Conservation (phyloP, 2,797 vertebrate genomes). For the Acomys russatus region DNA sequence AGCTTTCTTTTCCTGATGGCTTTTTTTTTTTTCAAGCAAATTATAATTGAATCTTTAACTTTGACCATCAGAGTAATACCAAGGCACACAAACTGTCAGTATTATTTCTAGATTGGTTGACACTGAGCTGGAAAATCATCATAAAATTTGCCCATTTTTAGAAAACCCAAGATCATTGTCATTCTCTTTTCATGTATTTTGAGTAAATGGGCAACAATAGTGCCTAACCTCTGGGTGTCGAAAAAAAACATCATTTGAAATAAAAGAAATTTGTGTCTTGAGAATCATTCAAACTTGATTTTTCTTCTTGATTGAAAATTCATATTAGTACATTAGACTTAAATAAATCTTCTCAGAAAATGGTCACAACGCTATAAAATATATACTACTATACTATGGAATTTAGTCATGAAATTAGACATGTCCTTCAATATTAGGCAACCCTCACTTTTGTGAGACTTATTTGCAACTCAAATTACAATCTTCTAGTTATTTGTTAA, state of each 20-base stretch:
- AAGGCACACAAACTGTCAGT: not conserved
- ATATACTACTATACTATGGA: not conserved
- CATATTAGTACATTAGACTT: not conserved
- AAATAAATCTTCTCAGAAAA: not conserved
- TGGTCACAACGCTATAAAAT: not conserved
- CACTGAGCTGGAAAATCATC: not conserved
- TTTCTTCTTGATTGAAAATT: not conserved
- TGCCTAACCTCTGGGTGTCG: rapidly evolving
- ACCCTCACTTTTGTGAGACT: not conserved
- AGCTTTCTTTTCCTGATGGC: not conserved
- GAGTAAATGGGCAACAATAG: rapidly evolving
- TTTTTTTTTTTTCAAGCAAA: not conserved
- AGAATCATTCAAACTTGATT: not conserved
- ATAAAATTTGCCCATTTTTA: rapidly evolving
- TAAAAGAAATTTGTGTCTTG: not conserved
- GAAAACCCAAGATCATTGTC: not conserved
- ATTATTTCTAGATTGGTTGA: not conserved
- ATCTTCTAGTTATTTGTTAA: not conserved
- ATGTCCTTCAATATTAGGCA: not conserved
- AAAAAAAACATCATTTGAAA: rapidly evolving
- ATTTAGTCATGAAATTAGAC: not conserved
- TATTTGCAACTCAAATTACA: not conserved
- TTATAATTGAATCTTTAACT: not conserved
- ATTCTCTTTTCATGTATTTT: not conserved
- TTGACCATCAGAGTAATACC: not conserved